A percentile compares a stretch with the other conserved stretches of the same genome.
These are phyloP conservation scores for Porites divaricata DNA, from an alignment of 92 coral and sea anemone species.

Conservation along the genomic window DNA sequence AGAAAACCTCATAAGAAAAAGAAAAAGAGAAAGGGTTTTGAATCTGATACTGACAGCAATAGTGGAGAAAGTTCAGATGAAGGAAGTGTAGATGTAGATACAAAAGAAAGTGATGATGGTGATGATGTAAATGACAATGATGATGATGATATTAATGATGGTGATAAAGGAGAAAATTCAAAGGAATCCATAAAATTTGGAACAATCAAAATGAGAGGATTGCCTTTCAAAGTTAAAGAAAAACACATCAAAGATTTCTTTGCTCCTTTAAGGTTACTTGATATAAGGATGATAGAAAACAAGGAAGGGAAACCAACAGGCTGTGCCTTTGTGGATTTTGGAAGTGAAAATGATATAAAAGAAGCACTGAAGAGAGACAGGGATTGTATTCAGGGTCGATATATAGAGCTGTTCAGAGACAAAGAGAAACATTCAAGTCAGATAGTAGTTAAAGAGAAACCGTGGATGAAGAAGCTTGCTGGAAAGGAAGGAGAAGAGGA, in stretches of 20 bases:
- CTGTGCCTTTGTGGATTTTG: conserved; percentile 90
- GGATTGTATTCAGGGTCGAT: conserved; percentile 88
- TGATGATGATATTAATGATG: conserved; percentile 26
- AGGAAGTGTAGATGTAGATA: not conserved
- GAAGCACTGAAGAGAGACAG: conserved; percentile 87
- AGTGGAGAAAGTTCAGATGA: not conserved
- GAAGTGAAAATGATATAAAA: conserved; percentile 69
- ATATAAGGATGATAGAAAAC: conserved; percentile 76
- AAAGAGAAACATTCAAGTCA: conserved; percentile 20
- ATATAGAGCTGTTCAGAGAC: conserved; percentile 92
- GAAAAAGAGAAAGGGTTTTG: not conserved
- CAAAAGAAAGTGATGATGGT: not conserved
- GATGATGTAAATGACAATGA: not conserved
- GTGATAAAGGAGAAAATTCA: conserved; percentile 2
- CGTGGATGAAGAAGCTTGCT: conserved; percentile 85
- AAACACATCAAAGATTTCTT: conserved; percentile 84
- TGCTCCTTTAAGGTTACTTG: conserved; percentile 74
- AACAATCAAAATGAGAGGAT: conserved; percentile 90
- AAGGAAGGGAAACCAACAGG: conserved; percentile 81
- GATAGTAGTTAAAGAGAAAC: conserved; percentile 52
- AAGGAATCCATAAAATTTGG: conserved; percentile 42
- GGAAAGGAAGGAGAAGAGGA: conserved; percentile 67
- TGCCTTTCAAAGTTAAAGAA: conserved; percentile 86
- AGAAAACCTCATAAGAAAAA: conserved; percentile 4
- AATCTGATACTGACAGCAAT: conserved; percentile 22